These are phyloP conservation scores for Lampris incognitus DNA, from an alignment of 2,113 vertebrate genomes.

Conservation along the genomic window DNA sequence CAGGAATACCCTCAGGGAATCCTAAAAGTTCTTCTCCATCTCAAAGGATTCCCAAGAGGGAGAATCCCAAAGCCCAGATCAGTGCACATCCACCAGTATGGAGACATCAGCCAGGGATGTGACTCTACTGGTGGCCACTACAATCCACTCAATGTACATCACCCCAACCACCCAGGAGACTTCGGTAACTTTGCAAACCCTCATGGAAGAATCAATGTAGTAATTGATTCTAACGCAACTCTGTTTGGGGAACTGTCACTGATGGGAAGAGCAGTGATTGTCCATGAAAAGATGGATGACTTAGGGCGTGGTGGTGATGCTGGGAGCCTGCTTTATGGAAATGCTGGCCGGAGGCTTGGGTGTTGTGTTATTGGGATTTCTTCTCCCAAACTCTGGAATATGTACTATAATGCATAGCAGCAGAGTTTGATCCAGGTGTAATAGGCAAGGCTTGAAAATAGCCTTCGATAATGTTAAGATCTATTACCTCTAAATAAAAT, in stretches of 20 bases:
- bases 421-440: not conserved
- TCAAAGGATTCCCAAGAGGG: conserved; percentile 82
- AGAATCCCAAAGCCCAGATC: conserved; percentile 73
- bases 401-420: conserved; percentile 54
- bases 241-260: conserved; percentile 83
- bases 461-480: not conserved
- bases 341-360: conserved; percentile 90
- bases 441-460: not conserved
- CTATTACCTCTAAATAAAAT: not conserved
- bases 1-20: conserved; percentile 78
- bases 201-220: conserved; percentile 81
- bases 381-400: conserved; percentile 77
- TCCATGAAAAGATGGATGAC: conserved; percentile 90
- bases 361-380: conserved; percentile 90
- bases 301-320: conserved; percentile 87
- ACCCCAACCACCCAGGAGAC: conserved; percentile 92
- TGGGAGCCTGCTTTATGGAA: conserved; percentile 90
- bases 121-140: conserved; percentile 89
- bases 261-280: conserved; percentile 89
- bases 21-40: conserved; percentile 80
- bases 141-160: conserved; percentile 83
- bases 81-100: conserved; percentile 91
- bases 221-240: conserved; percentile 73
- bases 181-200: conserved; percentile 90
- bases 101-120: conserved; percentile 88